Percentiles rank a stretch among this genome's conserved stretches.
Conservation (phyloP, 2,113 vertebrate species). For the Centropristis striata region DNA sequence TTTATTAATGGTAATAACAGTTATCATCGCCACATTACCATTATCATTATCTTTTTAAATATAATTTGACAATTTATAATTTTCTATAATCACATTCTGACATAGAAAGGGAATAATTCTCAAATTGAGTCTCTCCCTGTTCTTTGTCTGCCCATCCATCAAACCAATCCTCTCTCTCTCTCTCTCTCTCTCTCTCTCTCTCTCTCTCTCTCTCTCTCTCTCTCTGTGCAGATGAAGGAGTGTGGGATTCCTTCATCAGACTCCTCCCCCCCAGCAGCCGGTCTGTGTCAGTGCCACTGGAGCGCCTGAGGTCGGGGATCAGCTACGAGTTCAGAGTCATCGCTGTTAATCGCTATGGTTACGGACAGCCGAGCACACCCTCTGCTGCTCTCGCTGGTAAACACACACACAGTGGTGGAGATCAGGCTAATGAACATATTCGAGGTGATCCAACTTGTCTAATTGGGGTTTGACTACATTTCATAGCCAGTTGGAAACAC, state of each 20-base stretch:
- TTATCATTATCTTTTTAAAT: conserved; percentile 37
- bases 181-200: not conserved
- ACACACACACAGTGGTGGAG: conserved; percentile 1
- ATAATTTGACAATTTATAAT: conserved; percentile 27
- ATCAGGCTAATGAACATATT: conserved; percentile 22
- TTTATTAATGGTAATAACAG: conserved; percentile 52
- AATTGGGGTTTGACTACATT: conserved; percentile 15
- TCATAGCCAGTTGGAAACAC: not conserved
- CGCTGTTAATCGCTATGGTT: conserved; percentile 92
- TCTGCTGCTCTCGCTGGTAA: conserved; percentile 93
- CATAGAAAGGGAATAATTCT: conserved; percentile 11
- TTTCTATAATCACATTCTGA: conserved; percentile 34
- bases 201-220: not conserved
- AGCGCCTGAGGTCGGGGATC: conserved; percentile 91
- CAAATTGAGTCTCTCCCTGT: not conserved
- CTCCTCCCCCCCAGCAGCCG: conserved; percentile 89
- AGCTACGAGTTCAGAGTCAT: conserved; percentile 97
- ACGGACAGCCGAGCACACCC: conserved; percentile 93
- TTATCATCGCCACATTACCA: conserved; percentile 30
- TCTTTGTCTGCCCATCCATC: not conserved
- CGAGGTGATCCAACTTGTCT: conserved; percentile 5
- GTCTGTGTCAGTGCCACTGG: conserved; percentile 90
- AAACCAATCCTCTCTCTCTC: not conserved
- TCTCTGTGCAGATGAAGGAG: conserved; percentile 90
- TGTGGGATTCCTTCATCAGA: conserved; percentile 95